Evolutionary conservation across 2,113 vertebrate genomes (phyloP).

Genomic region (Rattus norvegicus): GRCr8 NC_086036.1:82600001-82600500

Average conservation of each 20-base stretch:
- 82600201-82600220: neutral
- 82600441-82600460: too few species aligned
- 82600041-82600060: neutral
- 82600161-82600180: neutral
- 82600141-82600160: neutral
- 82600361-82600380: neutral
- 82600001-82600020: neutral
- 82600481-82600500: too few species aligned
- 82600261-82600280: neutral
- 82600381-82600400: neutral
- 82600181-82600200: neutral
- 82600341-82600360: neutral
- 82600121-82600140: neutral
- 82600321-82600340: neutral
- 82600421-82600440: neutral
- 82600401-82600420: neutral
- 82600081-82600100: neutral
- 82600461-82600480: too few species aligned
- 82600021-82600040: neutral
- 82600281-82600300: neutral
- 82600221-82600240: too few species aligned
- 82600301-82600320: neutral
- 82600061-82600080: neutral
- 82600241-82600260: neutral
- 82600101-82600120: neutral